Evolutionary conservation across 2,113 vertebrate genomes (phyloP), one percentile per base, ranked within the genome.

Genomic region (Paedocypris sp.): DNA sequence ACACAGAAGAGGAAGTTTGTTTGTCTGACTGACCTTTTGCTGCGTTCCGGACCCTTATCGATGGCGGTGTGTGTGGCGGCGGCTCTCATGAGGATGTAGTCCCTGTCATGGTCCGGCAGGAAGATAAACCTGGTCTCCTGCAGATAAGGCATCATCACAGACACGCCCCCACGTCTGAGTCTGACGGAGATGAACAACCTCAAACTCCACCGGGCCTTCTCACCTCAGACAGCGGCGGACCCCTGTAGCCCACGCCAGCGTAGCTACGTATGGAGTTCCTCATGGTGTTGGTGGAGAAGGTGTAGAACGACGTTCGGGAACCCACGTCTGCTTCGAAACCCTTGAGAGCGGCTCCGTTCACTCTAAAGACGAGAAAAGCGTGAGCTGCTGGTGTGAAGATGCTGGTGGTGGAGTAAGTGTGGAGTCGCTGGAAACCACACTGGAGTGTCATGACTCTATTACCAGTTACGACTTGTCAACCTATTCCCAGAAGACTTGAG

Each of bases 261-360:
- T 90, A 90, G 38, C 46, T 76, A 25, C 3, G 4, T 25, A 89
- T 66, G 2, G 88, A 87, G 76, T 90, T 89, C 60, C 71, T 69
- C 56, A 90, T 3, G 0, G 88, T 89, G 73, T 89, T 90, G 36
- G 86, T 86, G 64, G 87, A 89, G 75, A 90, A 90, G 1, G 75
- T 83, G 69, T 88, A 90, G 64, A 86, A 82, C 5, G 88, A 86
- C 1, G 87, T 89, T 1, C 86, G 74, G 1, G 62, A 69, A 1
- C 88, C 88, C 10, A 90, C 85, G 10, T 90, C 88, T 32, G 71
- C 2, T 70, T 89, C 82, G 15, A 83, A 88, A 26, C 86, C 87
- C 6, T 72, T 32, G 0, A 68, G 75, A 68, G 88, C 53, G 0
- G 83, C 88, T 1, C 87, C 88, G 1, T 89, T 90, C 10, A 80